Percentiles rank a stretch among this genome's conserved stretches.
These are phyloP conservation scores for Hypotaenidia okinawae DNA, from an alignment of 2,797 vertebrate genomes.

Conservation along the genomic window DNA sequence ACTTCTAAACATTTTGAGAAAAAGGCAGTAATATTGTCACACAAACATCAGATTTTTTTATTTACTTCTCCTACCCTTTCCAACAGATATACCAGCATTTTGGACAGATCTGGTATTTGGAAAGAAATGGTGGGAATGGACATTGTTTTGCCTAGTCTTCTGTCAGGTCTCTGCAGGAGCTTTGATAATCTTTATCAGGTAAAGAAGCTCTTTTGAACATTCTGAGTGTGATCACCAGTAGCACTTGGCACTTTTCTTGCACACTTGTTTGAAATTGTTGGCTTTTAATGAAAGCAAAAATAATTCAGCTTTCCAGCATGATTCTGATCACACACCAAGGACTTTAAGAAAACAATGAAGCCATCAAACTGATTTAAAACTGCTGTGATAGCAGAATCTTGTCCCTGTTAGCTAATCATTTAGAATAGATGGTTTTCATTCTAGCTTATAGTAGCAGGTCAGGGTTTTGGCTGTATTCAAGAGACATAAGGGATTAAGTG, in stretches of 20 bases:
- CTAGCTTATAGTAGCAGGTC: background rate
- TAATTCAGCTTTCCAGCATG: background rate
- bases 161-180: background rate
- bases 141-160: background rate
- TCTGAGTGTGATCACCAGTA: background rate
- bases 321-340: background rate
- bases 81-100: background rate
- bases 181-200: background rate
- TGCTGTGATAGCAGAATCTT: background rate
- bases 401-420: background rate
- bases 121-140: background rate
- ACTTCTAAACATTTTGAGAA: background rate
- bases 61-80: background rate
- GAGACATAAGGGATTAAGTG: background rate
- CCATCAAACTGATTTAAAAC: conserved; percentile 9
- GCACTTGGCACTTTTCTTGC: background rate
- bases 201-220: background rate
- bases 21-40: background rate
- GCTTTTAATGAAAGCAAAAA: background rate
- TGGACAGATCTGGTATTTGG: background rate
- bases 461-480: background rate
- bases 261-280: background rate
- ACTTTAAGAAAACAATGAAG: background rate
- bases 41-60: background rate
- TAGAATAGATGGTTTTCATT: background rate